Evolutionary conservation across 2,888 invertebrate genomes (phyloP).

Genomic region (Protonemura montana): DNA sequence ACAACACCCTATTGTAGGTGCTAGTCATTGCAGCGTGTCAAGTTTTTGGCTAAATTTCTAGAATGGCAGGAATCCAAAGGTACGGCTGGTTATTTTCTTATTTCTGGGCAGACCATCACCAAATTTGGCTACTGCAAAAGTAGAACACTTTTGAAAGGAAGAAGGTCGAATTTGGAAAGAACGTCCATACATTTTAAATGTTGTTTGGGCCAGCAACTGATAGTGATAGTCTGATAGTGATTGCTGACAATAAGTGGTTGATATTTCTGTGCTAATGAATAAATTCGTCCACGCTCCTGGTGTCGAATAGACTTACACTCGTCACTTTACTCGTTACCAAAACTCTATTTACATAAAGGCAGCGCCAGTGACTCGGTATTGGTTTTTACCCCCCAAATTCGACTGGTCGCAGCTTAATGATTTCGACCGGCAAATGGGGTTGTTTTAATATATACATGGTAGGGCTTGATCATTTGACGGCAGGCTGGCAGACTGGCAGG

Average conservation of each 20-base stretch:
- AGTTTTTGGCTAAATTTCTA: no score
- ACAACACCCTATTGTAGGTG: no score
- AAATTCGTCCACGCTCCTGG: conserved; percentile 3
- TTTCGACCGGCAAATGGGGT: conserved; percentile 36
- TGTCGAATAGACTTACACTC: not conserved
- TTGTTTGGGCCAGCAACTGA: no score
- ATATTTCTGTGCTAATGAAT: not conserved
- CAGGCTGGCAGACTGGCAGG: not conserved
- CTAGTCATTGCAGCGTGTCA: no score
- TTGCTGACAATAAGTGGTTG: conserved; percentile 1
- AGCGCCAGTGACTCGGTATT: not conserved
- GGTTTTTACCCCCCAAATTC: conserved; percentile 32
- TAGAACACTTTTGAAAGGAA: no score
- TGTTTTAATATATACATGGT: conserved; percentile 40
- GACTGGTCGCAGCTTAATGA: not conserved
- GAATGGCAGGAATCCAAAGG: no score
- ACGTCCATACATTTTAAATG: no score
- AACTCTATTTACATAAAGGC: not conserved
- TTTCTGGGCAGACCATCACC: no score
- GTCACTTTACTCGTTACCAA: conserved; percentile 2
- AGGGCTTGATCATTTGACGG: conserved; percentile 33
- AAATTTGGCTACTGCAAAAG: no score
- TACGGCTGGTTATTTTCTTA: no score
- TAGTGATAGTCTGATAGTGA: no score
- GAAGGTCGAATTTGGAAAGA: no score